Evolutionary conservation across 2,113 vertebrate species (phyloP), one percentile per base, ranked within the genome.

Genomic region (Mus spicilegus): DNA sequence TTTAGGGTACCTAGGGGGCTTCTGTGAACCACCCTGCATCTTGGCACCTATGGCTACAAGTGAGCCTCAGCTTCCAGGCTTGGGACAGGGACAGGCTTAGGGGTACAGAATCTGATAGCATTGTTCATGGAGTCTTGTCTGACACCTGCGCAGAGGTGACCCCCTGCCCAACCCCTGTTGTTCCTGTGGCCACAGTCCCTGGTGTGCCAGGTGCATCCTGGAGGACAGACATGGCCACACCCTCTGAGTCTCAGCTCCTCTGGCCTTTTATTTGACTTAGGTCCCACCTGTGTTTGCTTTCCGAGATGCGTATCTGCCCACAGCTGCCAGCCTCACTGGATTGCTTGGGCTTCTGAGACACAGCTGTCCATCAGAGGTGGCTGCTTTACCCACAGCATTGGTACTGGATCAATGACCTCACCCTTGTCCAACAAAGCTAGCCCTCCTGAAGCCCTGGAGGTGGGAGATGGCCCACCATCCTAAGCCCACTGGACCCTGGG

Each of bases 211-310:
- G 42, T 76, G 56, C 33, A 4, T 77, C 88, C 70, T n/a, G 49
- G 80, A 49, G 54, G 49, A 69, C 22, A 26, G 88, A 13, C 17
- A 4, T 5, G 20, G 46, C 33, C 56, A 11, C 1, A 1, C 58
- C 67, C 28, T 58, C 9, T 19, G 4, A 0, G 39, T 33, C 24
- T 30, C 5, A 3, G 58, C 54, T 72, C 9, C 8, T 3, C 56
- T 1, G 7, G 42, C 51, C 4, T 42, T 63, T 67, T 87, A 16
- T 87, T n/a, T 42, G 87, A 33, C 67, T 76, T 16, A 0, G 85
- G 51, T 88, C 22, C 78, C 82, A 36, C 89, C 96, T 69, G 85
- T 94, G 89, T 89, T 96, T 95, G 94, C 65, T 39, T 22, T 75
- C 51, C 1, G 14, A 51, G 0, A 0, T 24, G 28, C 4, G 2